Conservation (phyloP, 2,113 vertebrate genomes). For the Semnornis frantzii region DNA sequence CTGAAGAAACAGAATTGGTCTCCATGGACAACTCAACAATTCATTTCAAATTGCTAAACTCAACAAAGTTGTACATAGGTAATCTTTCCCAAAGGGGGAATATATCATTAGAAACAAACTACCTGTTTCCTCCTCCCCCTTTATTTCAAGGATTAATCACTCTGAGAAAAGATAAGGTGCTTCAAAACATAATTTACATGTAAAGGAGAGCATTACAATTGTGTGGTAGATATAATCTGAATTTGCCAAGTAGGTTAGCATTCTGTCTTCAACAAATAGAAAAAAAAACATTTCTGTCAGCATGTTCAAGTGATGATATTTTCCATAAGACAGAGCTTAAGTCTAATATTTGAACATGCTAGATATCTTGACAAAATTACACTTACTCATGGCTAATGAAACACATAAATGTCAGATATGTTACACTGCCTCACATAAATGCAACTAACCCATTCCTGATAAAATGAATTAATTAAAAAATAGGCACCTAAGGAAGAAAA, state of each 20-base stretch:
- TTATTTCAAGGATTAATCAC: slow-evolving; percentile 62
- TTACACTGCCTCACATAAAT: background rate
- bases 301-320: slow-evolving; percentile 18
- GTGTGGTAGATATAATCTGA: slow-evolving; percentile 22
- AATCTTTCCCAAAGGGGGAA: slow-evolving; percentile 36
- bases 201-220: slow-evolving; percentile 46
- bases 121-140: background rate
- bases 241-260: slow-evolving; percentile 49
- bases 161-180: slow-evolving; percentile 33
- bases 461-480: background rate
- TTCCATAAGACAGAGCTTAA: background rate
- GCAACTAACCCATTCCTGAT: background rate
- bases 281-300: slow-evolving; percentile 25
- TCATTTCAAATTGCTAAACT: slow-evolving; percentile 43
- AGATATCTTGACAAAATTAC: background rate
- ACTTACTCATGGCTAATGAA: background rate
- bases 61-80: background rate
- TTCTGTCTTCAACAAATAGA: slow-evolving; percentile 12
- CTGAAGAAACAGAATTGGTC: slow-evolving; percentile 7
- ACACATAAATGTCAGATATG: background rate
- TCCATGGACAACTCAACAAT: background rate
- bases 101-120: slow-evolving; percentile 52
- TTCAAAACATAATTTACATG: slow-evolving; percentile 62
- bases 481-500: background rate
- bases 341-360: background rate